Evolutionary conservation across 2,797 vertebrate species (phyloP).

Genomic region (Girardinus metallicus): DNA sequence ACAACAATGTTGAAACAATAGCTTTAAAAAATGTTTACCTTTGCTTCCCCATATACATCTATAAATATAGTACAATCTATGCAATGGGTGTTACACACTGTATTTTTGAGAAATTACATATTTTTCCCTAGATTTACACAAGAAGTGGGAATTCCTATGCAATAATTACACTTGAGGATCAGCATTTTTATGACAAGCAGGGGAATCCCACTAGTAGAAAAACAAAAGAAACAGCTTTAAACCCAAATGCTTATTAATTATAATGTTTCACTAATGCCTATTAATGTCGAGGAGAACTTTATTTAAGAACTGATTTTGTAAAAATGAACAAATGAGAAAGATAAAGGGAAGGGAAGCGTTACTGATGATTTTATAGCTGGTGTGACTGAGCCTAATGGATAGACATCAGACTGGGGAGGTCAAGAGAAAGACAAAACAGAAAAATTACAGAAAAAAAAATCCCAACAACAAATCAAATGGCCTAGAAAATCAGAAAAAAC

Average conservation of each 20-base stretch:
- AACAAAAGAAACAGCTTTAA: not conserved
- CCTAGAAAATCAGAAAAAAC: conserved; percentile 16
- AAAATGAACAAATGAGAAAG: not conserved
- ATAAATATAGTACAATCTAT: not conserved
- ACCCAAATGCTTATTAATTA: not conserved
- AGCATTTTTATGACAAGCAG: not conserved
- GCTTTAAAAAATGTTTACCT: not conserved
- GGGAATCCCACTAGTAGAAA: not conserved
- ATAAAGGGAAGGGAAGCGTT: not conserved
- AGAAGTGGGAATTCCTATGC: not conserved
- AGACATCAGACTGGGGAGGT: not conserved
- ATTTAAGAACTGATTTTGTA: not conserved
- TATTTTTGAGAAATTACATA: not conserved
- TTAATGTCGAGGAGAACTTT: not conserved
- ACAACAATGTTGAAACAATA: not conserved
- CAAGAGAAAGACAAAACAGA: not conserved
- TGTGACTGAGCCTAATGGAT: not conserved
- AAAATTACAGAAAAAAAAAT: conserved; percentile 18
- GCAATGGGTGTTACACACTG: not conserved
- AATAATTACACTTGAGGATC: not conserved
- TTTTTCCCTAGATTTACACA: not conserved
- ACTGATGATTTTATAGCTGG: not conserved
- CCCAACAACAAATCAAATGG: conserved; percentile 13
- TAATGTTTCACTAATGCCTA: not conserved
- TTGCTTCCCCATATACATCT: not conserved